phyloP scores from a whole-genome alignment of 53 echinoderm and acorn worm genomes.

The Luidia sarsii region DNA sequence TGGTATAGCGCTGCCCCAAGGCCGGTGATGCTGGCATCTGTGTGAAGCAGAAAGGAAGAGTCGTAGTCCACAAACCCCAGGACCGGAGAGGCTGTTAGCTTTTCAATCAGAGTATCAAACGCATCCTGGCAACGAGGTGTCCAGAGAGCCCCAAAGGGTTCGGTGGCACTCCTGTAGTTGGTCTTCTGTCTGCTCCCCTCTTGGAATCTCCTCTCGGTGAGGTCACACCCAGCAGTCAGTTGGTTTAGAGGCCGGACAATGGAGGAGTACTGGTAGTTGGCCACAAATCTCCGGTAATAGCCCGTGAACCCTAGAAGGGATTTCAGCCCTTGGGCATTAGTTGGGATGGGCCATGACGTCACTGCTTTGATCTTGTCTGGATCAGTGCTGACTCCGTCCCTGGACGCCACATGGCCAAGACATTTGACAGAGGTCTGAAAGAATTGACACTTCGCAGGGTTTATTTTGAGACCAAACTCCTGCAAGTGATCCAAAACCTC shows the following conservation, averaged over 20 bases:
- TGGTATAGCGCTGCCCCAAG: slow-evolving; percentile 68
- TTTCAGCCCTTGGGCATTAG: slow-evolving; percentile 9
- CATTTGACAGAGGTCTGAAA: slow-evolving; percentile 59
- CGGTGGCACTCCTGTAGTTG: background rate
- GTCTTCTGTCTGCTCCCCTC: too few species aligned
- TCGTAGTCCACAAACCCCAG: slow-evolving; percentile 61
- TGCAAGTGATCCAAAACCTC: slow-evolving; percentile 39
- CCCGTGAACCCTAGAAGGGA: slow-evolving; percentile 50
- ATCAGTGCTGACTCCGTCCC: slow-evolving; percentile 53
- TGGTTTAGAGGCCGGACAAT: slow-evolving; percentile 43
- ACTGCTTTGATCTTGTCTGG: slow-evolving; percentile 48
- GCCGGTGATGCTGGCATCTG: slow-evolving; percentile 67
- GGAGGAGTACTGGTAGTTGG: slow-evolving; percentile 11
- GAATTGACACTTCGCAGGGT: slow-evolving; percentile 62
- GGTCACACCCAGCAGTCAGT: slow-evolving; percentile 1
- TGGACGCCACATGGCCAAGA: slow-evolving; percentile 50
- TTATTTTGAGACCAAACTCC: slow-evolving; percentile 53
- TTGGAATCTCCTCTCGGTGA: too few species aligned
- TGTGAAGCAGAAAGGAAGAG: slow-evolving; percentile 58
- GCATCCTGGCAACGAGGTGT: slow-evolving; percentile 53
- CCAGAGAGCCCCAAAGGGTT: slow-evolving; percentile 39
- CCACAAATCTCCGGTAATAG: slow-evolving; percentile 54
- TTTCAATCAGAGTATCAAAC: slow-evolving; percentile 34
- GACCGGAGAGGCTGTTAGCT: slow-evolving; percentile 50
- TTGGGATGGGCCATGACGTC: slow-evolving; percentile 45